A percentile compares a stretch with the other conserved stretches of the same genome.
Conservation (phyloP, 2,888 invertebrate species). For the Actias luna region DNA sequence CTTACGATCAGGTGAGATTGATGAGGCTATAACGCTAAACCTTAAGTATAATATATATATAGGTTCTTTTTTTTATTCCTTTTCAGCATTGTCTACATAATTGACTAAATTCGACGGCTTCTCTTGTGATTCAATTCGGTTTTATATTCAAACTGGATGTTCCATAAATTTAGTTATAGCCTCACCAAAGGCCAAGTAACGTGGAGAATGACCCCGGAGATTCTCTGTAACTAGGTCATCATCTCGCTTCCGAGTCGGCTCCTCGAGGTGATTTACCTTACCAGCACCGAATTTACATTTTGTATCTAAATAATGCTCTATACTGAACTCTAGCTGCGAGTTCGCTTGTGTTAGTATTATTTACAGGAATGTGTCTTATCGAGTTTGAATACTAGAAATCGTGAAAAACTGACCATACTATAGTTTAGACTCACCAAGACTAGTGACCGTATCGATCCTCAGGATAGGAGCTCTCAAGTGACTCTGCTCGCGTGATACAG, state of each 20-base stretch:
- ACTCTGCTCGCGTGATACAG: too few species aligned
- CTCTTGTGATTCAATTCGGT: conserved; percentile 6
- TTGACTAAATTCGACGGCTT: background rate
- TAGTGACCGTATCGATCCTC: too few species aligned
- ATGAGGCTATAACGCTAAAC: too few species aligned
- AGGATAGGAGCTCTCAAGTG: too few species aligned
- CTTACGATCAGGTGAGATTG: too few species aligned
- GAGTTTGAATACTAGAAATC: too few species aligned
- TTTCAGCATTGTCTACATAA: background rate
- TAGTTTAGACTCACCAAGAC: too few species aligned
- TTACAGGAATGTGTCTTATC: too few species aligned
- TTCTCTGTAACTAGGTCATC: background rate
- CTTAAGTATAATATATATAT: background rate
- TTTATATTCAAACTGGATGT: conserved; percentile 9
- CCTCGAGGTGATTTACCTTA: background rate
- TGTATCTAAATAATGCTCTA: background rate
- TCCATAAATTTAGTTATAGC: conserved; percentile 6
- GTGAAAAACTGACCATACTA: too few species aligned
- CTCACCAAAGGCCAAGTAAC: background rate
- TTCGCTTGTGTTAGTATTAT: background rate
- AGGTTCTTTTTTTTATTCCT: background rate
- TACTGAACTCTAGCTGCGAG: background rate
- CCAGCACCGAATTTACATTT: conserved; percentile 1
- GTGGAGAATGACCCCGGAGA: background rate
- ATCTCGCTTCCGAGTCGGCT: background rate